A percentile compares a stretch with the other conserved stretches of the same genome.
Conservation (phyloP, 2,113 vertebrate species). For the Asarcornis scutulata region DNA sequence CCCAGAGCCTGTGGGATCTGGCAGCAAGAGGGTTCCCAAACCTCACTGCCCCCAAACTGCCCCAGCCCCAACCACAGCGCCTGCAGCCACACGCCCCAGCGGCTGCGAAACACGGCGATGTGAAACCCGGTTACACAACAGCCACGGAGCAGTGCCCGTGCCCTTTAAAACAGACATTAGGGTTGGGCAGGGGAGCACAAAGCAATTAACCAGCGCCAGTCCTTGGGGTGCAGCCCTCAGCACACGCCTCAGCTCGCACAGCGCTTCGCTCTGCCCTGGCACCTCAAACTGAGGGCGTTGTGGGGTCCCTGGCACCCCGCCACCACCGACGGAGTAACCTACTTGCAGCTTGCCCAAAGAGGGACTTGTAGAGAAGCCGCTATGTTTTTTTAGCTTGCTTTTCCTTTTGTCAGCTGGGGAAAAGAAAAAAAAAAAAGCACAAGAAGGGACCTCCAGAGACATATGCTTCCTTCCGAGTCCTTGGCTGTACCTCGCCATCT, state of each 20-base stretch:
- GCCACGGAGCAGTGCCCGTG: accelerated
- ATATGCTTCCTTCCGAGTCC: not conserved
- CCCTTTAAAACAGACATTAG: not conserved
- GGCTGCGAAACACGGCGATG: not conserved
- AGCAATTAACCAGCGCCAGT: no score
- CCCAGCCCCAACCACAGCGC: not conserved
- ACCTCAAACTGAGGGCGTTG: not conserved
- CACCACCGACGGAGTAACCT: not conserved
- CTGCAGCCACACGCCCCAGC: not conserved
- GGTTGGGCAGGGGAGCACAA: not conserved
- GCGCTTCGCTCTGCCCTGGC: not conserved
- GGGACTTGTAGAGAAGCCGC: not conserved
- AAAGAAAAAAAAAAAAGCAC: not conserved
- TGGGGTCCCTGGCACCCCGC: not conserved
- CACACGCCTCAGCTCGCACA: not conserved
- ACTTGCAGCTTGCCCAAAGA: not conserved
- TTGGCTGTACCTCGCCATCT: not conserved
- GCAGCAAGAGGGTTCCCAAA: not conserved
- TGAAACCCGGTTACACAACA: not conserved
- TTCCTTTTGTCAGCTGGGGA: not conserved
- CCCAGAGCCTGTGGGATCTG: not conserved
- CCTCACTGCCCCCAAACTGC: not conserved
- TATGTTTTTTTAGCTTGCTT: not conserved
- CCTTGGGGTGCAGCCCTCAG: no score
- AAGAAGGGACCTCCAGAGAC: slow-evolving; percentile 8